phyloP scores from a whole-genome alignment of 2,888 invertebrate genomes.

The Pyrrhosoma nymphula region DNA sequence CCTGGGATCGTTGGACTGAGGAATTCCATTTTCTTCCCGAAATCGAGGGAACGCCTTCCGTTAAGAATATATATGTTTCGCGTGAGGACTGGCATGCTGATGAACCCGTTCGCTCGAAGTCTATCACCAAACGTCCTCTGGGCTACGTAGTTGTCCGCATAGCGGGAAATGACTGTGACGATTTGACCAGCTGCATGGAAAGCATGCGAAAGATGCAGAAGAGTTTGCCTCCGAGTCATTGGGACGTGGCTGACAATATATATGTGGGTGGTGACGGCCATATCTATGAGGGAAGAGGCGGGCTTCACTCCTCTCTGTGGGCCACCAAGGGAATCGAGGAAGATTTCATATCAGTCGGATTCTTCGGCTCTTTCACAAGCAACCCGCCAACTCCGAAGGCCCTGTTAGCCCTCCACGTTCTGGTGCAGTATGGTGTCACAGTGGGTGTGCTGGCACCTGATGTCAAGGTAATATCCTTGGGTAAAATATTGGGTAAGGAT shows the following conservation, averaged over 20 bases:
- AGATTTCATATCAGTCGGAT: background rate
- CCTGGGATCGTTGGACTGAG: background rate
- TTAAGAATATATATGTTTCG: background rate
- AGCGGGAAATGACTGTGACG: background rate
- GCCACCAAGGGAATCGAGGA: background rate
- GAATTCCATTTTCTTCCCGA: background rate
- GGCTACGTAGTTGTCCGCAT: background rate
- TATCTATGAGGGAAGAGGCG: background rate
- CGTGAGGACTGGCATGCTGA: background rate
- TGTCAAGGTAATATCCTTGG: background rate
- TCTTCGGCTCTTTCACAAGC: background rate
- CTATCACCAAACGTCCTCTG: background rate
- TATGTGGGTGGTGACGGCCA: background rate
- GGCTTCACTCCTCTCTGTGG: background rate
- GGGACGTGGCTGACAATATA: background rate
- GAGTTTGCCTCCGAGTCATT: background rate
- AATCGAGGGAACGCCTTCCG: background rate
- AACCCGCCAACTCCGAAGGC: background rate
- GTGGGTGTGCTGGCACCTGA: background rate
- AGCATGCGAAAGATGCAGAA: background rate
- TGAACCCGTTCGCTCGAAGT: background rate
- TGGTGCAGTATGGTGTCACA: background rate
- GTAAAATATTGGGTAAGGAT: background rate
- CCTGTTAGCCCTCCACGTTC: background rate
- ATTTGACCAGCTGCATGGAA: background rate